Evolutionary conservation across 2,797 vertebrate genomes (phyloP), one percentile per base, ranked within the genome.

Genomic region (Sus cebifrons): DNA sequence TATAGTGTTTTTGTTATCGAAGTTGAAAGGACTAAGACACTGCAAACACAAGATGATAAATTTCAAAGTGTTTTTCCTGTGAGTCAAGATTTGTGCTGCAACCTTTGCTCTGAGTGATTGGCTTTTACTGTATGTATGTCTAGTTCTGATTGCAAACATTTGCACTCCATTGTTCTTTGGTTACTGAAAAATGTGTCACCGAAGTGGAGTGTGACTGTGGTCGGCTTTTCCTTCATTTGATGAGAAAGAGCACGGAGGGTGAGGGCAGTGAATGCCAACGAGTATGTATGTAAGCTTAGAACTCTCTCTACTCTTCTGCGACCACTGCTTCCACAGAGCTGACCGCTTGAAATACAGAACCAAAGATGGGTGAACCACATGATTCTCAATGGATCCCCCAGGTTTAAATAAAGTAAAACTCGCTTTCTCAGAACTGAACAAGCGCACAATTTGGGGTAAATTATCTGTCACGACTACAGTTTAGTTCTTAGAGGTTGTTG

Each of bases 151-250:
- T 20, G 49, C 27, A 91, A 97, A 92, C 6, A 74, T 60, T 12
- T 79, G 89, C 86, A 27, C 95, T 92, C 49, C 18, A 68, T 32
- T 89, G 89, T 60, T 78, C 14, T 91, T 82, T 15, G 15, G 83
- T 88, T 90, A 70, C 2, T 91, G 85, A 81, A 92, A 97, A 97
- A 86, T 4, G 4, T 29, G 70, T 78, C 93, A 65, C 40, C 44
- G 49, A 4, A 29, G 64, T 8, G 2, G 29, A 70, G 17, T 23
- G 64, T 68, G 85, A 81, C 60, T n/a, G 3, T 16, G 7, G 3
- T 49, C 64, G 84, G n/a, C 5, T 49, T 91, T 14, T 11, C 54
- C 73, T 78, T 86, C 25, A 32, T 54, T 87, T 71, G 88, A 91
- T 60, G 71, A 75, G 56, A 64, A 60, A 49, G 14, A 2, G 11